Base-by-base conservation (phyloP, 30 jellyfish, hydroid and myxozoan genomes). In the Chrysaora quinquecirrha region DNA sequence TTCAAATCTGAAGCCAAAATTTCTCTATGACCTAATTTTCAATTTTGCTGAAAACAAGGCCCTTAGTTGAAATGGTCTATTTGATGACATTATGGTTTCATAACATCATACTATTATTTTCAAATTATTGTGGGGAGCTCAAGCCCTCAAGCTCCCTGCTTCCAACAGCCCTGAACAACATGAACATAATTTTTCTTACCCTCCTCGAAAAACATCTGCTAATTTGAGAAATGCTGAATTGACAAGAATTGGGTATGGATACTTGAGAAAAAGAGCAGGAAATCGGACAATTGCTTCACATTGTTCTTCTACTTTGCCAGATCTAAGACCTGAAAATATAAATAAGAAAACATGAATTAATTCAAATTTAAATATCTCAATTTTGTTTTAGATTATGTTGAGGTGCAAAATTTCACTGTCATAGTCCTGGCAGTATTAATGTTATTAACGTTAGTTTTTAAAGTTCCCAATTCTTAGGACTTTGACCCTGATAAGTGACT, bases 121-220 rank as follows among this genome's bases (percentile, higher is more conserved):
- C n/a, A n/a, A n/a, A n/a, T n/a, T n/a, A n/a, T n/a, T n/a, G n/a
- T n/a, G n/a, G n/a, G n/a, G n/a, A n/a, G n/a, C n/a, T n/a, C n/a
- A n/a, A n/a, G n/a, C n/a, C n/a, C n/a, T n/a, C n/a, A n/a, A n/a
- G n/a, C n/a, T n/a, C n/a, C n/a, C n/a, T n/a, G 12, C 9, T 43
- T 43, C 16, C 58, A 43, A 6, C 16, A 43, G 16, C 9, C 16
- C 12, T 43, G 9, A 43, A 43, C 9, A 6, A 16, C 12, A 6
- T 43, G 12, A 43, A 43, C 9, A 9, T 6, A 52, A 52, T 10
- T 20, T 10, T 52, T 64, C 96, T 47, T 56, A 90, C 99, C 97
- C 99, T 65, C 91, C 90, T 32, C 99, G 81, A 83, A 95, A 95
- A 14, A 89, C 99, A 81, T 95, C 99, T 24, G 97, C 95, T 31